Conservation (phyloP, 2,797 vertebrate genomes). For the Picus viridis region DNA sequence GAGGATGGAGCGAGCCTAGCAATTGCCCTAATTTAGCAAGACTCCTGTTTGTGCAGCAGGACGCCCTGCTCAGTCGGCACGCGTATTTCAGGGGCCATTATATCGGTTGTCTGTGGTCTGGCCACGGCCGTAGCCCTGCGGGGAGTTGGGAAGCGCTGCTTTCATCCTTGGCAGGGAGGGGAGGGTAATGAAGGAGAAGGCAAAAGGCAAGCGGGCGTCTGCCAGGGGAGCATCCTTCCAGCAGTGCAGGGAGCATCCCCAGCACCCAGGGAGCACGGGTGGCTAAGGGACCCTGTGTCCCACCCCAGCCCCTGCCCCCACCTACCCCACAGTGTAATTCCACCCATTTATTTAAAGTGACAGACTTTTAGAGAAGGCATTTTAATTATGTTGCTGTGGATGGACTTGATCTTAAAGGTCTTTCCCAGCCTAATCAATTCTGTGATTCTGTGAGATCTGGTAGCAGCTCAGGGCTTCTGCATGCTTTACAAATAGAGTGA, state of each 20-base stretch:
- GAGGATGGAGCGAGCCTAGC: not conserved
- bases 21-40: constrained; percentile 61
- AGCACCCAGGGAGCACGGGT: fast-evolving
- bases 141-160: not conserved
- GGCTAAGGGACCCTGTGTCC: fast-evolving
- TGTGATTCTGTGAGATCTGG: not conserved
- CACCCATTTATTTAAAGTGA: fast-evolving
- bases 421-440: no score
- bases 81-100: constrained; percentile 44
- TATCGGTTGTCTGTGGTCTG: constrained; percentile 32
- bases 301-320: not conserved
- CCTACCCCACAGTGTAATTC: fast-evolving
- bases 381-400: fast-evolving
- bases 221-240: not conserved
- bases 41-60: not conserved
- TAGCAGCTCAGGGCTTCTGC: not conserved
- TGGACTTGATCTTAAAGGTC: not conserved
- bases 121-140: not conserved
- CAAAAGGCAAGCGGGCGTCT: not conserved
- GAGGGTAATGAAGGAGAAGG: not conserved
- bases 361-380: not conserved
- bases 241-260: not conserved
- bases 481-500: not conserved
- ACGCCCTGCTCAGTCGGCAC: not conserved
- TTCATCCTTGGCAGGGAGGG: not conserved